Evolutionary conservation across 2,888 invertebrate genomes (phyloP).

Genomic region (Latrodectus hesperus): DNA sequence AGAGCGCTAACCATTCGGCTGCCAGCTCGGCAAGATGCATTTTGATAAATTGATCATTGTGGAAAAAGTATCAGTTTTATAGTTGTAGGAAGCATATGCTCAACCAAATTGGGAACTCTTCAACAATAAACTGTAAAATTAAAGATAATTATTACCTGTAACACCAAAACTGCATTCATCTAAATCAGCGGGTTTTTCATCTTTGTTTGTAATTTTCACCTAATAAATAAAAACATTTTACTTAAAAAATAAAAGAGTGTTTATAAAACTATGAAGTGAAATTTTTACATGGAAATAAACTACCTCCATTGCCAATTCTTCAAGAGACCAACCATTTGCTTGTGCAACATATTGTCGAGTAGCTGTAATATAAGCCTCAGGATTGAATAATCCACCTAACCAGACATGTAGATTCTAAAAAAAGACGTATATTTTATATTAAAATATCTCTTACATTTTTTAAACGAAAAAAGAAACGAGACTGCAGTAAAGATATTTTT

Average conservation of each 20-base stretch:
- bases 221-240: slow-evolving; percentile 66
- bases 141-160: slow-evolving; percentile 73
- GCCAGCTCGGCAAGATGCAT: no score
- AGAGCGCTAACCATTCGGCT: no score
- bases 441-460: neutral
- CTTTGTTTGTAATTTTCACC: slow-evolving; percentile 79
- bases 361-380: slow-evolving; percentile 99
- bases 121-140: neutral
- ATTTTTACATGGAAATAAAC: neutral
- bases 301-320: slow-evolving; percentile 92
- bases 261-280: neutral
- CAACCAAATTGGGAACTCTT: no score
- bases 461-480: neutral
- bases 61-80: no score
- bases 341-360: slow-evolving; percentile 98
- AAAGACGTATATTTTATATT: slow-evolving; percentile 12
- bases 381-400: slow-evolving; percentile 97
- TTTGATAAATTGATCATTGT: no score
- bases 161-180: slow-evolving; percentile 77
- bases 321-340: slow-evolving; percentile 92
- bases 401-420: slow-evolving; percentile 89
- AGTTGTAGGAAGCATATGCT: no score
- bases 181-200: slow-evolving; percentile 71
- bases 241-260: neutral
- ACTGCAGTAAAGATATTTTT: neutral